Base-by-base conservation (phyloP, 2,797 vertebrate genomes). In the Coregonus ussuriensis region DNA sequence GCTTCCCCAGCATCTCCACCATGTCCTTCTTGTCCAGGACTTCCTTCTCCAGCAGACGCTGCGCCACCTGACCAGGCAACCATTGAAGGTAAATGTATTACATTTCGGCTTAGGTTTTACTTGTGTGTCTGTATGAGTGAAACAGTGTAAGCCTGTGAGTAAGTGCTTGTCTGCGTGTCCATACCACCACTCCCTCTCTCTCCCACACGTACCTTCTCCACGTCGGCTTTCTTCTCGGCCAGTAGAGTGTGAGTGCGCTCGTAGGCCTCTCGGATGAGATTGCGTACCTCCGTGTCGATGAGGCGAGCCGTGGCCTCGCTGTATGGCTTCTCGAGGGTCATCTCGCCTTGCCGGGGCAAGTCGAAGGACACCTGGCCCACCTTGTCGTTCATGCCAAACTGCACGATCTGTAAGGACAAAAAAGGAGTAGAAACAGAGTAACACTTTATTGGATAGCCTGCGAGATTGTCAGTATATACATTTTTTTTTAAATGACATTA, bases 281-380 rank as follows among this genome's bases (percentile, higher is more conserved):
- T 71, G 25, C 97, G 93, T 4, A 98, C 97, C 90, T 99, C 97
- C 0, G 95, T 92, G 63, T 99, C 97, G 52, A 99, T 99, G 72
- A 99, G 89, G 5, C 96, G 92, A 1, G 98, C 97, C 0, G 98
- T 99, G 72, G 96, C 96, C 77, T 99, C 98, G 0, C 98, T 99
- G 83, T 99, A 99, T 0, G 98, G 97, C 70, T 99, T 99, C 91
- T 99, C 98, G 66, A 98, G 88, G 14, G 98, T 95, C 95, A 98
- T 94, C 84, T 99, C 97, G 0, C 97, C 98, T 89, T 98, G 96
- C 1, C 96, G 95, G 0, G 98, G 97, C 0, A 98, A 93, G 81
- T 99, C 97, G 51, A 99, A 99, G 75, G 98, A 99, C 71, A 99
- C 96, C 91, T 98, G 97, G 1, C 98, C 98, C 62, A 99, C 97